Percentiles rank a stretch among this genome's conserved stretches.
Conservation (phyloP, 2,797 vertebrate species). For the Diplodus sargus region DNA sequence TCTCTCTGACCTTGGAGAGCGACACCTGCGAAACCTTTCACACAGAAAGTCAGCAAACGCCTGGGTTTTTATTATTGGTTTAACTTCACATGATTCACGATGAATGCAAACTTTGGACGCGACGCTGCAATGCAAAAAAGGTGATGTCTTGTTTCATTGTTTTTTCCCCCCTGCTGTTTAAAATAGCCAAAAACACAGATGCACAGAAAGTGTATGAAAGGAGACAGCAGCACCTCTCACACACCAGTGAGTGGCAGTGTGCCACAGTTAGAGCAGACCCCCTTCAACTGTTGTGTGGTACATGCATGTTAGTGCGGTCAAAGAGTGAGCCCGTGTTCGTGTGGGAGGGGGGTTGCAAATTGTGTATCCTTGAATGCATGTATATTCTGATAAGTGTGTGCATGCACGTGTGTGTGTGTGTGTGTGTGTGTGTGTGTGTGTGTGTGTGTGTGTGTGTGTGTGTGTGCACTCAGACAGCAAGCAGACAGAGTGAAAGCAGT, state of each 20-base stretch:
- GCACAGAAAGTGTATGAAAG: neutral
- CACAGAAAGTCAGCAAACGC: constrained; percentile 3
- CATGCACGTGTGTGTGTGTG: no score
- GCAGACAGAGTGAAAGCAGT: constrained; percentile 65
- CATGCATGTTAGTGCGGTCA: constrained; percentile 24
- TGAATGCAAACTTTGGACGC: constrained; percentile 2
- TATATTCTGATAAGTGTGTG: neutral
- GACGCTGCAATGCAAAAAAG: neutral
- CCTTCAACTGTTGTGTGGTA: constrained; percentile 19
- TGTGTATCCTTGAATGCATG: constrained; percentile 25
- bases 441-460: constrained; percentile 23
- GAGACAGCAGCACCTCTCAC: constrained; percentile 70
- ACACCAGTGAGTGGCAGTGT: constrained; percentile 84
- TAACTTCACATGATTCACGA: constrained; percentile 18
- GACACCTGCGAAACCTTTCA: constrained; percentile 18
- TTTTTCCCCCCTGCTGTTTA: neutral
- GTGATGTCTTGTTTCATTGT: neutral
- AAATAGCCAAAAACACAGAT: neutral
- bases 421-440: constrained; percentile 15
- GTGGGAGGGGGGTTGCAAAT: neutral
- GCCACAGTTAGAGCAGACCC: constrained; percentile 70
- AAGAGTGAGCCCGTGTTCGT: constrained; percentile 7
- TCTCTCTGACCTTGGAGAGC: constrained; percentile 33
- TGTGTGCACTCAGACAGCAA: constrained; percentile 37
- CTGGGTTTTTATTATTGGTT: neutral